These are phyloP conservation scores for Lampris incognitus DNA, from an alignment of 2,113 vertebrate genomes.

Conservation along the genomic window DNA sequence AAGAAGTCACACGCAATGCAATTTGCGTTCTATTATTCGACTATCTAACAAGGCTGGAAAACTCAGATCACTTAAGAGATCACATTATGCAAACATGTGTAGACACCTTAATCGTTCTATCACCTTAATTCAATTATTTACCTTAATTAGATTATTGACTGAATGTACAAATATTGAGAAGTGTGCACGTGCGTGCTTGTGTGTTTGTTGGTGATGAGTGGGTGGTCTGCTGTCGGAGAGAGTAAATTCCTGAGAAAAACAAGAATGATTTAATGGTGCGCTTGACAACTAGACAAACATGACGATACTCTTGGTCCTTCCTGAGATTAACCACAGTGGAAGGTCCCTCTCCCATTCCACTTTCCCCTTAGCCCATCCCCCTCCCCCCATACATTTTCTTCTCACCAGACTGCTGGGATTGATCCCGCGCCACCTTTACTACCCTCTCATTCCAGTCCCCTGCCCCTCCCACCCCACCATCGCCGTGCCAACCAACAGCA, in stretches of 20 bases:
- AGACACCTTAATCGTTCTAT: no score
- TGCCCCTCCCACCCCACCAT: background rate
- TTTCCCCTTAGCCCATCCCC: background rate
- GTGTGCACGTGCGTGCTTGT: background rate
- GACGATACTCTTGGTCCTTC: background rate
- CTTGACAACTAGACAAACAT: slow-evolving; percentile 7
- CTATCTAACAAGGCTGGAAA: no score
- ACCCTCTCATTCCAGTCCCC: background rate
- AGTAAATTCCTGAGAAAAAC: background rate
- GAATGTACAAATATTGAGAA: no score
- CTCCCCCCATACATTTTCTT: background rate
- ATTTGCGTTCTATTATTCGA: no score
- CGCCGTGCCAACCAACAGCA: slow-evolving; percentile 11
- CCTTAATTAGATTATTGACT: no score
- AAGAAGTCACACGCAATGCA: no score
- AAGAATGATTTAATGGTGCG: background rate
- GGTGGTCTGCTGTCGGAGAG: slow-evolving; percentile 1
- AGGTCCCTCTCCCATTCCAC: background rate
- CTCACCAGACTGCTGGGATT: background rate
- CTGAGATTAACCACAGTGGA: background rate
- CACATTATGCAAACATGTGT: no score
- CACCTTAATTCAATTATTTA: no score
- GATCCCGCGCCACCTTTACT: slow-evolving; percentile 11
- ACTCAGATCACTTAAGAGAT: no score
- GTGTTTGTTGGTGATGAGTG: background rate